Base-by-base conservation (phyloP, 1,140 invertebrate genomes). In the Danaus plexippus region DNA sequence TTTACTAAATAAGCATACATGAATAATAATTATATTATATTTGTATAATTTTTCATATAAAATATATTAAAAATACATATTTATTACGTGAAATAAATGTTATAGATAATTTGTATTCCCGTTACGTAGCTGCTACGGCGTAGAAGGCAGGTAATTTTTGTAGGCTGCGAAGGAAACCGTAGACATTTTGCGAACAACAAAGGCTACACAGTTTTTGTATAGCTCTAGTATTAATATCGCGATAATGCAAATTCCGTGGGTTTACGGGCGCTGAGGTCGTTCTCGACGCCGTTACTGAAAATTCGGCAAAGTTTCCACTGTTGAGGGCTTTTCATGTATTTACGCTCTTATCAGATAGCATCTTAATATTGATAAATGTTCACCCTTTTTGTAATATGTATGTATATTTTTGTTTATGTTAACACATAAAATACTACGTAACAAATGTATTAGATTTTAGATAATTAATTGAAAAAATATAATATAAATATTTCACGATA, bases 191-290 rank as follows among this genome's bases (percentile, higher is more conserved):
- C 54, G 59, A 56, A 59, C 48, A 67, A 73, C 64, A 71, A 71
- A 69, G 57, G 52, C 59, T 53, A 42, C 46, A 45, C 67, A 66
- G 65, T 71, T 73, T 73, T 75, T 79, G 69, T 75, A 72, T 75
- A 67, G 62, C 72, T 63, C 64, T 61, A 52, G 69, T 73, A 77
- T 77, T 77, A 80, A 80, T 80, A 76, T 70, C 64, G 68, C 73
- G 73, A 77, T 80, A 80, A 80, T 80, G 77, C 74, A 80, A 80
- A 80, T 78, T 73, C 66, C 68, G 67, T 60, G 69, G 66, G 69
- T 62, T 73, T 73, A 78, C 66, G 66, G 61, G 67, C 57, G 45
- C 64, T 60, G 57, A 59, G 64, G 62, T 66, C 71, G 64, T 78
- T 77, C 55, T 66, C 64, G 66, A 55, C 63, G 73, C 69, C 70